Base-by-base conservation (phyloP, 30 jellyfish, hydroid and myxozoan species). In the Rhopilema esculentum region DNA sequence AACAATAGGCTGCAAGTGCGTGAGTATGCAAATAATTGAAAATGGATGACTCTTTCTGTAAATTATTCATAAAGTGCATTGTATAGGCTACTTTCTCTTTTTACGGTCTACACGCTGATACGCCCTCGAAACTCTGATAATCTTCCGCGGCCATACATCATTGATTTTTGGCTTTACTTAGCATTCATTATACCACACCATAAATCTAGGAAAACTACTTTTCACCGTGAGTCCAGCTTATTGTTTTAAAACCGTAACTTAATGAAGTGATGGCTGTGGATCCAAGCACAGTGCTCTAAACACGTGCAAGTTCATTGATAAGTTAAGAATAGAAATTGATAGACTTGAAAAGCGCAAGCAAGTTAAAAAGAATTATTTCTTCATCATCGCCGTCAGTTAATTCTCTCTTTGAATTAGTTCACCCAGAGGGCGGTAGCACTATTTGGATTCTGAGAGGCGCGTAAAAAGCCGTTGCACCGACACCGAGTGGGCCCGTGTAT, bases 331-430 rank as follows among this genome's bases (percentile, higher is more conserved):
- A 20, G 87, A 33, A 9, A 1, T 22, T 20, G 69, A 16, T 28
- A 25, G 79, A 63, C 92, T n/a, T 84, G 86, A 84, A 84, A 84
- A 84, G 92, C 65, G 92, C 92, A 84, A 66, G 32, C 92, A 84
- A 70, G 51, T 64, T 32, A 1, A 23, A 30, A 77, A 8, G 31
- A 16, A 80, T 80, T 30, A 53, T 22, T 25, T 29, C 48, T 31
- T 66, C 49, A 19, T 65, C 70, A 32, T 28, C 18, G 20, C 91
- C 74, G 49, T 75, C 30, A 26, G 20, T 32, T 57, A 66, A 16
- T 51, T 32, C 72, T 40, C 57, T 12, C 57, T 2, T 40, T 40
- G 57, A 40, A 40, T 40, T 40, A 2, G n/a, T 40, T 12, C 9
- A 40, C 57, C 9, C 6, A 40, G 57, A 40, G 57, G 12, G 57